A percentile compares a stretch with the other conserved stretches of the same genome.
Conservation (phyloP, 1,140 invertebrate genomes). For the Panulirus ornatus region DNA sequence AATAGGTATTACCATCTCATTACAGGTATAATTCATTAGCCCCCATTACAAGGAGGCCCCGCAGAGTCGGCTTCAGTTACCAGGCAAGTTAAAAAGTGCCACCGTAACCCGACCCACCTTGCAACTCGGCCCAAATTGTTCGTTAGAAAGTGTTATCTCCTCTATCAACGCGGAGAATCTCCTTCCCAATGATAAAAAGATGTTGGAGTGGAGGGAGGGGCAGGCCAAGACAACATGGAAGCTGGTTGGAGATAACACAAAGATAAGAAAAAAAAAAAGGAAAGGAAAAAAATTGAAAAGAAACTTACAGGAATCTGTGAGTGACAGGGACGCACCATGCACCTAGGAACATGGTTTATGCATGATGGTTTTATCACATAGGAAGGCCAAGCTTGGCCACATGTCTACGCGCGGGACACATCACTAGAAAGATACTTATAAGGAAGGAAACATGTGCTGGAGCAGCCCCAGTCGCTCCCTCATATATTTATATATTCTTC, state of each 20-base stretch:
- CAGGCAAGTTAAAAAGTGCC: conserved; percentile 51
- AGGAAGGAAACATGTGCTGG: too few species aligned
- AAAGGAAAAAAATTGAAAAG: background rate
- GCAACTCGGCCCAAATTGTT: conserved; percentile 39
- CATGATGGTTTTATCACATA: too few species aligned
- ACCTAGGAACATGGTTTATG: too few species aligned
- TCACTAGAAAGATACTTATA: too few species aligned
- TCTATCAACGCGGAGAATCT: conserved; percentile 1
- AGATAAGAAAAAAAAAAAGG: background rate
- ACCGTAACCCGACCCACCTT: conserved; percentile 35
- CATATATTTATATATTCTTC: too few species aligned
- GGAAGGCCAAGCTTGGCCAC: too few species aligned
- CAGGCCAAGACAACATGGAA: background rate
- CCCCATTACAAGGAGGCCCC: conserved; percentile 55
- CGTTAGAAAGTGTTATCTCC: conserved; percentile 15
- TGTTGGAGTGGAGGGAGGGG: background rate
- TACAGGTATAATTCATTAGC: conserved; percentile 71
- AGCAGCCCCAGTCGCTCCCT: too few species aligned
- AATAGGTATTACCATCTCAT: conserved; percentile 71
- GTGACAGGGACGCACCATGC: too few species aligned
- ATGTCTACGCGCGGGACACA: too few species aligned
- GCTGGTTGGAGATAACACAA: background rate
- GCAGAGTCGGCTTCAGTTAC: conserved; percentile 44
- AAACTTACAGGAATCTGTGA: too few species aligned
- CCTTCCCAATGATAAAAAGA: conserved; percentile 11